Percentiles rank a stretch among this genome's conserved stretches.
Conservation (phyloP, 30 jellyfish, hydroid and myxozoan species). For the Calvadosia cruxmelitensis region DNA sequence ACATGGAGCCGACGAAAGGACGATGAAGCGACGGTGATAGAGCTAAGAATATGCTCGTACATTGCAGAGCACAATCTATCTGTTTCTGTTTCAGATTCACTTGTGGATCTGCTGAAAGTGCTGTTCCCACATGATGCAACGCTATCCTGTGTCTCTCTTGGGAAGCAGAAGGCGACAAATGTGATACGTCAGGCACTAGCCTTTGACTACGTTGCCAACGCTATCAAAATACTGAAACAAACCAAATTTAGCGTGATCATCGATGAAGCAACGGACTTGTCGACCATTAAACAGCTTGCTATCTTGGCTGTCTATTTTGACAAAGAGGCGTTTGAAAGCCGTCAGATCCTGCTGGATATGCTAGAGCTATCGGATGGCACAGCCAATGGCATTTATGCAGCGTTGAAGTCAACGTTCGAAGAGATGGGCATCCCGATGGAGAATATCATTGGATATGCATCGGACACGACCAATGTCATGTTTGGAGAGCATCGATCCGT, state of each 20-base stretch:
- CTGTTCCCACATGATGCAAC: conserved; percentile 9
- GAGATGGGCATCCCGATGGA: conserved; percentile 26
- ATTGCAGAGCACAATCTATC: conserved; percentile 25
- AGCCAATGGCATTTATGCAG: conserved; percentile 13
- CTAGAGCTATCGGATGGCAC: conserved; percentile 32
- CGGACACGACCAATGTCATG: conserved; percentile 47
- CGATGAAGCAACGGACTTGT: conserved; percentile 24
- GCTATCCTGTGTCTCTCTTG: conserved; percentile 4
- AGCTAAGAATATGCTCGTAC: conserved; percentile 10
- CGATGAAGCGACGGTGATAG: conserved; percentile 12
- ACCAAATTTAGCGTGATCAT: conserved; percentile 15
- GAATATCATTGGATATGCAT: conserved; percentile 36
- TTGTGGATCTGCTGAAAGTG: conserved; percentile 1
- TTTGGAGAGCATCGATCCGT: conserved; percentile 46
- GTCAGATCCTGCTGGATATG: conserved; percentile 17
- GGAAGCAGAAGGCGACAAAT: conserved; percentile 27
- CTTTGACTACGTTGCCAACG: not conserved
- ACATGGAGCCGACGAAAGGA: conserved; percentile 13
- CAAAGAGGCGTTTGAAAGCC: conserved; percentile 1
- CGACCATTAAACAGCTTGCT: conserved; percentile 26
- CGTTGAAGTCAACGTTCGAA: conserved; percentile 9
- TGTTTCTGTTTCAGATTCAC: conserved; percentile 8
- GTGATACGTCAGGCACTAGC: conserved; percentile 18
- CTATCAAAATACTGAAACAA: conserved; percentile 1
- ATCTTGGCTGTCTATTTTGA: conserved; percentile 11